Evolutionary conservation across 2,113 vertebrate species (phyloP), one percentile per base, ranked within the genome.

Genomic region (Setophaga petechia): DNA sequence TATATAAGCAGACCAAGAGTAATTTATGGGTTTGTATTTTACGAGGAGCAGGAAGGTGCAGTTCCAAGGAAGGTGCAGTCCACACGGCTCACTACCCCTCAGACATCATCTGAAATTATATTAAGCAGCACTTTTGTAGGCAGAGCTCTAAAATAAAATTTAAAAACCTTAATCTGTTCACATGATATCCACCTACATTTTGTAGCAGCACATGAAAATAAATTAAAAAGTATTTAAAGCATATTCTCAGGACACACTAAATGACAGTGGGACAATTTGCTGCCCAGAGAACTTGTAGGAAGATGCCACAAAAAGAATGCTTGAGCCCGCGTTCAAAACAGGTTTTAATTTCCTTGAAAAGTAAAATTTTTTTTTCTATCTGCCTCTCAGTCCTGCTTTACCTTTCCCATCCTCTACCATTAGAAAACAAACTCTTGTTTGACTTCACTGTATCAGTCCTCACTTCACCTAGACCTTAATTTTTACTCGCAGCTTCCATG

Each of bases 1-100:
- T 2, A 2, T 2, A 8, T 3, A 28, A 24, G 22, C 12, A 3
- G 10, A 18, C 6, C 11, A 3, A 58, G 35, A 33, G 31, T 3
- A 7, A 58, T 17, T 22, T 9, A 11, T 9, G n/a, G 12, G 25
- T 37, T 13, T 21, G 22, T n/a, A 19, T 59, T 35, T 71, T 15
- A 59, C 3, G 2, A 59, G 39, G 0, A 75, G 35, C 10, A 41
- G 59, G 57, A 52, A 55, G 35, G 35, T 27, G 2, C n/a, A 43
- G 9, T 8, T 55, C 52, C 6, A 15, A 37, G 37, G 37, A 37
- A 37, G 37, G 37, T 37, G 37, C 37, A 37, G 37, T 6, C 39
- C 30, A 41, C 16, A 19, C 28, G 41, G 59, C 44, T 51, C 51
- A 23, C 33, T 22, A 6, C 35, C 41, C 44, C 33, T 16, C 11